Evolutionary conservation across 1,140 invertebrate genomes (phyloP).

Genomic region (Pteromalus puparum): DNA sequence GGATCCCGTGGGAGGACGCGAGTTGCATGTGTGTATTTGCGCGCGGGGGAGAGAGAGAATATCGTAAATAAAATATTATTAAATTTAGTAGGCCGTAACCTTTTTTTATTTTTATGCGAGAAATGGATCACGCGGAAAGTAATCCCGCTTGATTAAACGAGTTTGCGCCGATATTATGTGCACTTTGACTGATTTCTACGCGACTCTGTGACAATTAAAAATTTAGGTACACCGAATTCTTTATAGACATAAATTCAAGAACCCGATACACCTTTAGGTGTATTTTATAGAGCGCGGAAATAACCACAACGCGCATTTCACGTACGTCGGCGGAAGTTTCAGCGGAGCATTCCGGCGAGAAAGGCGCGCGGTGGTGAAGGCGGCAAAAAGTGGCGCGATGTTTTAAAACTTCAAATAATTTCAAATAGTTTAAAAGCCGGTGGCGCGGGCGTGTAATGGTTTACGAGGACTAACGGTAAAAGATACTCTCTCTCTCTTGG

Average conservation of each 20-base stretch:
- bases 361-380: too few relatives aligned
- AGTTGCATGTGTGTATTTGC: not conserved
- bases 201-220: too few relatives aligned
- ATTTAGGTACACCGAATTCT: too few relatives aligned
- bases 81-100: not conserved
- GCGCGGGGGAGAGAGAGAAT: not conserved
- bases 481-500: conserved; percentile 1
- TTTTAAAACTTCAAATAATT: conserved; percentile 30
- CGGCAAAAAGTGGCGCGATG: not conserved
- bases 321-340: not conserved
- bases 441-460: not conserved
- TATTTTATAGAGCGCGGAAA: too few relatives aligned
- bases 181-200: too few relatives aligned
- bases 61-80: conserved; percentile 1
- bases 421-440: conserved; percentile 22
- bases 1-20: not conserved
- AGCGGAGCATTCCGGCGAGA: not conserved
- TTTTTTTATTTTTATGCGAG: not conserved
- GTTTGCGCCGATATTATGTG: too few relatives aligned
- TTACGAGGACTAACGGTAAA: conserved; percentile 4
- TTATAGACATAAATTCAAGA: too few relatives aligned
- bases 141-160: too few relatives aligned
- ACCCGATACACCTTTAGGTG: too few relatives aligned
- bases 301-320: not conserved
- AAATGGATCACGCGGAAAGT: too few relatives aligned